Evolutionary conservation across 2,888 invertebrate genomes (phyloP).

Genomic region (Chaitophorus viminalis): DNA sequence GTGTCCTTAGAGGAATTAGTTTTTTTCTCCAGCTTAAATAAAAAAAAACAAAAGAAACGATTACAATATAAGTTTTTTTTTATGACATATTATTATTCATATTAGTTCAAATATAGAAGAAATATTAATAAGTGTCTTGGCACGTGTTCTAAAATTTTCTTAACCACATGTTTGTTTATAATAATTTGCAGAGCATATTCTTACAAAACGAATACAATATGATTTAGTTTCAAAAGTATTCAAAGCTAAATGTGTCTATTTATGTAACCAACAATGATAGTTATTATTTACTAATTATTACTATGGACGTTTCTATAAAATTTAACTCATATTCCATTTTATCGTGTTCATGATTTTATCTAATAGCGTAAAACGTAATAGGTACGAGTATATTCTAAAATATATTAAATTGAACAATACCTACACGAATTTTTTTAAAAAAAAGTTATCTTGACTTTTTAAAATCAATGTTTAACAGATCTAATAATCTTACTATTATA

Average conservation of each 20-base stretch:
- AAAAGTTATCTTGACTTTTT: too few relatives aligned
- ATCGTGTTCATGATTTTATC: neutral
- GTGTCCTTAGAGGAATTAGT: constrained; percentile 48
- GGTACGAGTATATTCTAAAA: too few relatives aligned
- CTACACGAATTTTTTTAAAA: too few relatives aligned
- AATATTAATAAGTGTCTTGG: constrained; percentile 57
- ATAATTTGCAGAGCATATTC: constrained; percentile 38
- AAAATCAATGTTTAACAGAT: too few relatives aligned
- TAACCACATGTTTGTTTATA: constrained; percentile 47
- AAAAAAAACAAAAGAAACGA: constrained; percentile 45
- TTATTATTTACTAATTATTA: too few relatives aligned
- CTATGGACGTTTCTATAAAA: neutral
- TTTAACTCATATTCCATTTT: neutral
- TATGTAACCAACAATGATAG: neutral
- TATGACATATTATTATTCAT: constrained; percentile 39
- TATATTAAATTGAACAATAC: too few relatives aligned
- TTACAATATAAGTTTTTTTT: constrained; percentile 42
- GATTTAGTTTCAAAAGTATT: neutral
- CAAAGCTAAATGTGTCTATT: neutral
- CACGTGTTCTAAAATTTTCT: constrained; percentile 52
- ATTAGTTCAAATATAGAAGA: constrained; percentile 58
- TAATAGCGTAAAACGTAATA: too few relatives aligned
- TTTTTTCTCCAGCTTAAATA: constrained; percentile 9
- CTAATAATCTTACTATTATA: too few relatives aligned
- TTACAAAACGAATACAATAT: constrained; percentile 3